Evolutionary conservation across 2,797 vertebrate species (phyloP).

Genomic region (Sebastes hubbsi): DNA sequence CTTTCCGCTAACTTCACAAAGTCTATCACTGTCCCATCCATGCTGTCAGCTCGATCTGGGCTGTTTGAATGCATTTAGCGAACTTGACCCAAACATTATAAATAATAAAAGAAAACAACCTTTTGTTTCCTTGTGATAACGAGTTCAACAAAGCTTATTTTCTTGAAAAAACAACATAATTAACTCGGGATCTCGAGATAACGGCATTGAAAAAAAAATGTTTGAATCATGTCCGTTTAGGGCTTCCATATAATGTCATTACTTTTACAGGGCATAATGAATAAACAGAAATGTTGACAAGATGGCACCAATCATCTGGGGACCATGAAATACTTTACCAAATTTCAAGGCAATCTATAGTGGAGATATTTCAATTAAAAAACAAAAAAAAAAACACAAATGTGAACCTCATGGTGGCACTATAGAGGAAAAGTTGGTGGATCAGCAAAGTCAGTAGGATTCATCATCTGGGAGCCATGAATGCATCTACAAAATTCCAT

Average conservation of each 20-base stretch:
- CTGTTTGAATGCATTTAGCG: too few species aligned
- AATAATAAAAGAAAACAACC: too few species aligned
- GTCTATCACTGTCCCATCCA: rapidly evolving
- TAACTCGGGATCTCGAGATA: too few species aligned
- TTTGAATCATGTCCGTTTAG: too few species aligned
- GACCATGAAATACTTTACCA: not conserved
- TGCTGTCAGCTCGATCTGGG: too few species aligned
- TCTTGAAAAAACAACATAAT: too few species aligned
- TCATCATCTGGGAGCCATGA: not conserved
- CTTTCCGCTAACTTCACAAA: too few species aligned
- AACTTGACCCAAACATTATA: too few species aligned
- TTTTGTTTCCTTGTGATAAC: too few species aligned
- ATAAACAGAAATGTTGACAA: not conserved
- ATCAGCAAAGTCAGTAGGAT: not conserved
- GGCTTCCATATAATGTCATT: not conserved
- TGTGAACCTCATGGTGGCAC: not conserved
- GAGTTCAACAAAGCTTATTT: too few species aligned
- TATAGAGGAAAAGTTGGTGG: not conserved
- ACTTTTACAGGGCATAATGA: not conserved
- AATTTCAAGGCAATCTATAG: not conserved
- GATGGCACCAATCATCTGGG: not conserved
- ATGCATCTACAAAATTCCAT: not conserved
- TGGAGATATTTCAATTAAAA: not conserved
- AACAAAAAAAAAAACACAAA: not conserved
- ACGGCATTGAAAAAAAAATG: too few species aligned